Evolutionary conservation across 2,888 invertebrate genomes (phyloP).

Genomic region (Marronus borbonicus): DNA sequence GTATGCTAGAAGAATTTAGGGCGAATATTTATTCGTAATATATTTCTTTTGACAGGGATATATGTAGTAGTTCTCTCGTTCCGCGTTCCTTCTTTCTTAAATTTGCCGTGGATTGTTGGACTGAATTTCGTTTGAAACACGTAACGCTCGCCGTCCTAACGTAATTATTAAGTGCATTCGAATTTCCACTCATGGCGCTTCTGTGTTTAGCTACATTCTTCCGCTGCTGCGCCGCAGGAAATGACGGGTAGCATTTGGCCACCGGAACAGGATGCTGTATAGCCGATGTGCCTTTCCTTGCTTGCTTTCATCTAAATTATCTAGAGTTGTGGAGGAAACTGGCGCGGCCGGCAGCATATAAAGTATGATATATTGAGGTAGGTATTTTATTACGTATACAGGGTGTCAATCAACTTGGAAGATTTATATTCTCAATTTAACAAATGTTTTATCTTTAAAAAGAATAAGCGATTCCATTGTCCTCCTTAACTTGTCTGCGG

Average conservation of each 20-base stretch:
- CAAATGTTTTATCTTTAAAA: no score
- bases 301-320: conserved; percentile 52
- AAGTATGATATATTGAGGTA: conserved; percentile 44
- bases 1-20: conserved; percentile 29
- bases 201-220: conserved; percentile 54
- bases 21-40: conserved; percentile 12
- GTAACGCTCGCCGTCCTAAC: conserved; percentile 53
- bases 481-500: no score
- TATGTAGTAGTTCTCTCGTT: not conserved
- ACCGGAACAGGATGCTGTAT: conserved; percentile 56
- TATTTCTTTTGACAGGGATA: not conserved
- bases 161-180: conserved; percentile 57
- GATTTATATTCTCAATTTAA: no score
- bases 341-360: conserved; percentile 35
- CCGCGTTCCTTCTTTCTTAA: conserved; percentile 18
- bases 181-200: conserved; percentile 54
- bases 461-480: no score
- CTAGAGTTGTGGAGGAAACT: conserved; percentile 29
- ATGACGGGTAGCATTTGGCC: conserved; percentile 54
- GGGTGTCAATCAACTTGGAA: no score
- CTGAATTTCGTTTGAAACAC: conserved; percentile 47
- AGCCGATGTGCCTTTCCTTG: conserved; percentile 49
- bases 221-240: conserved; percentile 50
- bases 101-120: conserved; percentile 26
- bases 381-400: conserved; percentile 30